Conservation (phyloP, 2,113 vertebrate genomes). For the Caracal caracal region DNA sequence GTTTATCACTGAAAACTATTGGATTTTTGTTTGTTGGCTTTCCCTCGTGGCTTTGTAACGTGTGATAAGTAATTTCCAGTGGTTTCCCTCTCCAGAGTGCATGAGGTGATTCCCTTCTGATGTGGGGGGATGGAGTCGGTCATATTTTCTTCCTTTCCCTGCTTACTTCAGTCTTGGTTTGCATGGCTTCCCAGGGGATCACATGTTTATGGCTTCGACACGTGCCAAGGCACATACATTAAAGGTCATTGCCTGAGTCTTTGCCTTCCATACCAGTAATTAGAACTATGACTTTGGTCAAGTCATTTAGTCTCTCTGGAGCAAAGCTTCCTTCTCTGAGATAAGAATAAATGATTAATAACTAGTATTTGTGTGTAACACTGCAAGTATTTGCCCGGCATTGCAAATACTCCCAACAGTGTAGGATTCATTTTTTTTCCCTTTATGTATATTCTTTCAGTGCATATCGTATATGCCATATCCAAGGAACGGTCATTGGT, state of each 20-base stretch:
- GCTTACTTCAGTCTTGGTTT: not conserved
- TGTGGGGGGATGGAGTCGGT: not conserved
- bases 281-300: not conserved
- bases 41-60: not conserved
- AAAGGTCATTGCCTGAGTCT: not conserved
- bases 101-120: not conserved
- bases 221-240: not conserved
- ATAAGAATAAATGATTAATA: constrained; percentile 11
- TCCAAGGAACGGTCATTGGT: not conserved
- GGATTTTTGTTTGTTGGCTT: not conserved
- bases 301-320: not conserved
- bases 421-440: not conserved
- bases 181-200: not conserved
- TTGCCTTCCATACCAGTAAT: not conserved
- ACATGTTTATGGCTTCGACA: not conserved
- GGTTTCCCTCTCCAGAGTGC: not conserved
- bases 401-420: not conserved
- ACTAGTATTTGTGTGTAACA: not conserved
- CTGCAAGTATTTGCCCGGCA: not conserved
- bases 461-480: not conserved
- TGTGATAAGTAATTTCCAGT: not conserved
- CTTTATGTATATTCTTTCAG: not conserved
- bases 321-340: not conserved
- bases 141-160: not conserved
- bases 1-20: constrained; percentile 1